Evolutionary conservation across 2,113 vertebrate species (phyloP).

Genomic region (Sylvilagus bachmani): DNA sequence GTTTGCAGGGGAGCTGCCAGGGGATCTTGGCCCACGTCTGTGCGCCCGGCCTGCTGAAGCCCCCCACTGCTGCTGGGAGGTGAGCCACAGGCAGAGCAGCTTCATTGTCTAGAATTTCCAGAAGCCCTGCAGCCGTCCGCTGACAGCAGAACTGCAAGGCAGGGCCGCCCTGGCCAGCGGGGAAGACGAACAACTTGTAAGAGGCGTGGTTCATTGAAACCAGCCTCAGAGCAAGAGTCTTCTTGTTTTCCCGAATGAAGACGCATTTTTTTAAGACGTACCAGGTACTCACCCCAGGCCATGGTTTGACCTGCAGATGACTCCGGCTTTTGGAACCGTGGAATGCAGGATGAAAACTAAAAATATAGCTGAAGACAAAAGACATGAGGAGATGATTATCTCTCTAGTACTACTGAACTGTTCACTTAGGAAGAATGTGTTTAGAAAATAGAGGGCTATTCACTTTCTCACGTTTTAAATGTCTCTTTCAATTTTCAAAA

Average conservation of each 20-base stretch:
- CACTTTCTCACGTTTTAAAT: slow-evolving; percentile 43
- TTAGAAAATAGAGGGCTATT: slow-evolving; percentile 21
- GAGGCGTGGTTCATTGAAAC: slow-evolving; percentile 45
- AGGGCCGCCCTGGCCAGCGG: neutral
- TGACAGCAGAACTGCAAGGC: slow-evolving; percentile 71
- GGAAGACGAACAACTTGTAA: slow-evolving; percentile 62
- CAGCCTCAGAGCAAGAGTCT: slow-evolving; percentile 72
- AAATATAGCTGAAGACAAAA: slow-evolving; percentile 73
- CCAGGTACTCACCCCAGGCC: slow-evolving; percentile 85
- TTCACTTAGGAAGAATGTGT: slow-evolving; percentile 38
- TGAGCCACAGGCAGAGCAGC: slow-evolving; percentile 72
- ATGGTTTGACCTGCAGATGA: slow-evolving; percentile 87
- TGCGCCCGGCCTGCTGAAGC: slow-evolving; percentile 22
- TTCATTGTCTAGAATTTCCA: slow-evolving; percentile 68
- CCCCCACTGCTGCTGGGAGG: neutral
- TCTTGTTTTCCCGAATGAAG: slow-evolving; percentile 73
- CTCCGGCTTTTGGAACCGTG: slow-evolving; percentile 82
- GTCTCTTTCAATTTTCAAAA: neutral
- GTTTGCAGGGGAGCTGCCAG: slow-evolving; percentile 77
- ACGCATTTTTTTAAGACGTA: slow-evolving; percentile 72
- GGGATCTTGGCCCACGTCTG: slow-evolving; percentile 1
- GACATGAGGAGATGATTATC: slow-evolving; percentile 70
- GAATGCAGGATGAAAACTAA: slow-evolving; percentile 84
- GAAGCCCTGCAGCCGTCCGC: slow-evolving; percentile 36
- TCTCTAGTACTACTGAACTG: slow-evolving; percentile 32